Evolutionary conservation across 2,797 vertebrate genomes (phyloP), one percentile per base, ranked within the genome.

Genomic region (Catharus ustulatus): DNA sequence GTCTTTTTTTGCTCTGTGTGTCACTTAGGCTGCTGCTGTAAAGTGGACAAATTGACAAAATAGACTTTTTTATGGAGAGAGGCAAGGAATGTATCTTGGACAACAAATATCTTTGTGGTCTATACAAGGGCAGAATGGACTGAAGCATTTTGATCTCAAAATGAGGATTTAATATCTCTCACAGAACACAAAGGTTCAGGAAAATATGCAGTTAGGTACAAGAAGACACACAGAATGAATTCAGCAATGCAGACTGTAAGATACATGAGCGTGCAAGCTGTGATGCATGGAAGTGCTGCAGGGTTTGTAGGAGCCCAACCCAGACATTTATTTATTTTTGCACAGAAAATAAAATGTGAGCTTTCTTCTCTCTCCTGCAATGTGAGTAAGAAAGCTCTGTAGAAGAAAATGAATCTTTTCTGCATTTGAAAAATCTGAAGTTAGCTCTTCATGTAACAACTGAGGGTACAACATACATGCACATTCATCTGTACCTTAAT

Each of bases 251-350:
- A 90, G 77, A 68, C 71, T 61, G 13, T 59, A 78, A 91, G 81
- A 87, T 43, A 62, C 51, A 74, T 20, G 54, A 85, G 30, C 1
- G 2, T 85, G 48, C 69, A 89, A 89, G 59, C 84, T 85, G 69
- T 78, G 79, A 94, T 81, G 76, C 77, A 73, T 48, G 34, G 90
- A 86, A 81, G 48, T 48, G 43, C 85, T 84, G 29, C 77, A 82
- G 67, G 77, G 88, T 36, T 79, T 91, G 32, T 13, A 88, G 77
- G 63, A 90, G 79, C 10, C 54, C 62, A 89, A 58, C 13, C 4
- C 62, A 80, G 61, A 55, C 43, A 54, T 77, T 71, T 89, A 66
- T 74, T 77, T 94, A 51, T 55, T 83, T 87, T 92, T 87, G 72
- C 58, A 92, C 34, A 71, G 68, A 85, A 85, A 74, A 76, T 54